Conservation (phyloP, 1,140 invertebrate genomes). For the Caenorhabditis latens region DNA sequence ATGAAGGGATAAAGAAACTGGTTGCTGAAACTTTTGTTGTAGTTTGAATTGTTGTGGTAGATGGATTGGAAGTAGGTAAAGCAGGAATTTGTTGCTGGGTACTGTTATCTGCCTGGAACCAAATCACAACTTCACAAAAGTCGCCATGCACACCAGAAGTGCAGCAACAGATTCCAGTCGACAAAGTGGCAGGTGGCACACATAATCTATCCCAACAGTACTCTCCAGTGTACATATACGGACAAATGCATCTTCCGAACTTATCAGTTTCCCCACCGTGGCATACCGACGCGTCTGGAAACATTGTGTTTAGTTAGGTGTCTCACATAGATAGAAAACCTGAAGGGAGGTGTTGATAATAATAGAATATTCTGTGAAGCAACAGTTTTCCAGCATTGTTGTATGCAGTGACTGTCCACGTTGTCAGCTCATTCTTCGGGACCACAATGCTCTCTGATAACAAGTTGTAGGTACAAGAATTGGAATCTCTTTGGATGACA, state of each 20-base stretch:
- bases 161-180: not conserved
- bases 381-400: not conserved
- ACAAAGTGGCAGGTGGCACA: not conserved
- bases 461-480: not conserved
- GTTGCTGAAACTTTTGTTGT: too few relatives aligned
- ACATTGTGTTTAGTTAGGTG: not conserved
- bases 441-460: not conserved
- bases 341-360: not conserved
- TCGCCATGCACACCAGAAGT: not conserved
- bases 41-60: too few relatives aligned
- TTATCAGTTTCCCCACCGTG: not conserved
- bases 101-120: too few relatives aligned
- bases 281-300: not conserved
- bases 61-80: too few relatives aligned
- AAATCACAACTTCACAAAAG: conserved; percentile 1
- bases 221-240: conserved; percentile 5
- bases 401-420: not conserved
- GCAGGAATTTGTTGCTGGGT: too few relatives aligned
- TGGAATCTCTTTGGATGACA: not conserved
- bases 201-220: conserved; percentile 25
- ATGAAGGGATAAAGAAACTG: too few relatives aligned
- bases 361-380: not conserved
- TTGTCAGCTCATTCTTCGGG: not conserved
- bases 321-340: not conserved
- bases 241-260: not conserved